Base-by-base conservation (phyloP, 2,797 vertebrate genomes). In the Spinus pinus region DNA sequence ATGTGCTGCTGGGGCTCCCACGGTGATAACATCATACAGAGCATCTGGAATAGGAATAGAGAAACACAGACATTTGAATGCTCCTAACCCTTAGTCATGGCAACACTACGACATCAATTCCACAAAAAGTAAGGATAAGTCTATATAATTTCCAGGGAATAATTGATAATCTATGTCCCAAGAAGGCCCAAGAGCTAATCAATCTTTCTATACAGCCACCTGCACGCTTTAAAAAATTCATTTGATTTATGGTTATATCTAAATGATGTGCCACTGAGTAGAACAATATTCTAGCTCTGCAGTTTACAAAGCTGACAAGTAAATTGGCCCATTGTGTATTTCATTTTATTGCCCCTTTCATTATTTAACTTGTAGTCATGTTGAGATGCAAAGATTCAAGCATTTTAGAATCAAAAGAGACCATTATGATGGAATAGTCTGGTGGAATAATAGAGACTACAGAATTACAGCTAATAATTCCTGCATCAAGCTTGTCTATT, bases 1-100 rank as follows among this genome's bases (percentile, higher is more conserved):
- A 97, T 99, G 99, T 1, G 99, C 99, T 20, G 99, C 99, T 0
- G 99, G 99, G 53, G 99, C 99, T 92, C 99, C 99, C 30, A 99
- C 99, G 0, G 99, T 99, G 97, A 99, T 98, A 57, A 99, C 98
- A 87, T 99, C 99, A 44, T 99, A 99, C 91, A 98, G 97, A 41
- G 98, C 98, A 97, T 99, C 99, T 99, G 97, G 17, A 97, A 96
- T 13, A 21, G 54, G 53, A 93, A 97, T 1, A 93, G 75, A 95
- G 28, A 94, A 95, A 90, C 22, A 86, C 31, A 95, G 88, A 86
- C 65, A 25, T 86, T 75, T 54, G 61, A 37, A 71, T 7, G n/a
- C 16, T 16, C 15, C 62, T 50, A 21, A 19, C 61, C 62, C 37
- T 39, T 69, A 7, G 19, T 19, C 56, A 69, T 12, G 47, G 60